Percentiles rank a stretch among this genome's conserved stretches.
Evolutionary conservation across 53 echinoderm and acorn worm species (phyloP).

Genomic region (Zoroaster sp.): DNA sequence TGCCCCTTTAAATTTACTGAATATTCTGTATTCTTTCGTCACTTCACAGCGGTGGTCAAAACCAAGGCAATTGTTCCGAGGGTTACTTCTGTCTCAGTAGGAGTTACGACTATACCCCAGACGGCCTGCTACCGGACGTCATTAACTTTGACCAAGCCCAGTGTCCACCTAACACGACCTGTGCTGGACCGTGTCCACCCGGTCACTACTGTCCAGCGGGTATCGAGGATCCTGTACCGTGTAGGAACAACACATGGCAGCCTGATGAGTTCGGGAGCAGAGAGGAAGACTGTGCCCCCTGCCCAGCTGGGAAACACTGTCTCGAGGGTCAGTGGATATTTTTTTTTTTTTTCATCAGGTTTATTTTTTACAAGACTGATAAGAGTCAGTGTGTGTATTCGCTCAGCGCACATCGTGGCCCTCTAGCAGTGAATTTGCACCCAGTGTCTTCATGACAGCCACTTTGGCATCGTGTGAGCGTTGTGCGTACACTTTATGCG

Average conservation of each 20-base stretch:
- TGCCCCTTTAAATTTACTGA: too few relatives aligned
- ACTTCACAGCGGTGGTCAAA: conserved; percentile 80
- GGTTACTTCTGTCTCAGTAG: conserved; percentile 94
- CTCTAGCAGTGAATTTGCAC: too few relatives aligned
- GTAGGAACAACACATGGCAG: conserved; percentile 79
- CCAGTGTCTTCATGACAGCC: too few relatives aligned
- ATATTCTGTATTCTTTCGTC: not conserved
- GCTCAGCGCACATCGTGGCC: too few relatives aligned
- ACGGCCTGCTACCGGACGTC: conserved; percentile 56
- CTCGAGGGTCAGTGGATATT: conserved; percentile 71
- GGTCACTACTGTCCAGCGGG: conserved; percentile 98
- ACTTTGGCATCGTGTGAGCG: too few relatives aligned
- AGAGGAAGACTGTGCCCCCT: conserved; percentile 83
- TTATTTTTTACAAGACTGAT: not conserved
- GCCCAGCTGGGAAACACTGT: conserved; percentile 83
- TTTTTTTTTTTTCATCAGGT: not conserved
- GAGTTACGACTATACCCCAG: conserved; percentile 87
- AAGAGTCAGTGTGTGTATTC: too few relatives aligned
- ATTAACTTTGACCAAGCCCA: conserved; percentile 86
- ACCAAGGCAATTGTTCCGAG: conserved; percentile 86
- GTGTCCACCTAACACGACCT: conserved; percentile 87
- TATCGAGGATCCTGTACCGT: conserved; percentile 80
- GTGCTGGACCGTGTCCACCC: conserved; percentile 87
- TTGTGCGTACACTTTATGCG: too few relatives aligned
- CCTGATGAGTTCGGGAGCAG: conserved; percentile 80